phyloP scores from a whole-genome alignment of 2,113 vertebrate species.

The Salvator merianae region DNA sequence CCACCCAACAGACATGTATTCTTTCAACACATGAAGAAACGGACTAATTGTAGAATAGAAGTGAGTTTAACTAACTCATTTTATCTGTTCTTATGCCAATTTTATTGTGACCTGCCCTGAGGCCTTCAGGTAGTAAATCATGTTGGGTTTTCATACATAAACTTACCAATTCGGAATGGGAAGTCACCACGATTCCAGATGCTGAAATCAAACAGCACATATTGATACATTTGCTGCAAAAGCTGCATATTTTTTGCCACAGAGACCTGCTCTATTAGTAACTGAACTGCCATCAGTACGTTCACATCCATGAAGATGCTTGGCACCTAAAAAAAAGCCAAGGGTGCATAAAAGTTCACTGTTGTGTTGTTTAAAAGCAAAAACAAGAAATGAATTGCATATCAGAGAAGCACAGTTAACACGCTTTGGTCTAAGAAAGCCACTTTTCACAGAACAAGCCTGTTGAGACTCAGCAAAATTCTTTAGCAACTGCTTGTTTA shows the following conservation, averaged over 20 bases:
- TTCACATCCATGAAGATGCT: slow-evolving; percentile 90
- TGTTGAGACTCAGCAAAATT: neutral
- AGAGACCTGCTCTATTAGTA: slow-evolving; percentile 92
- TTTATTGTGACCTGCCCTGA: too few relatives aligned
- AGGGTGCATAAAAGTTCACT: neutral
- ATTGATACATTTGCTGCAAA: slow-evolving; percentile 90
- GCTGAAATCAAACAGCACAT: slow-evolving; percentile 94
- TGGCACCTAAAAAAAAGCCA: slow-evolving; percentile 79
- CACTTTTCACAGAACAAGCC: neutral
- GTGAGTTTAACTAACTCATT: too few relatives aligned
- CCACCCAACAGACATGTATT: neutral
- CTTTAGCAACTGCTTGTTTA: neutral
- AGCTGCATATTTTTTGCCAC: slow-evolving; percentile 88
- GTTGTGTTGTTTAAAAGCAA: neutral
- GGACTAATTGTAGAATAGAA: neutral
- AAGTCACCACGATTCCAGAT: slow-evolving; percentile 98
- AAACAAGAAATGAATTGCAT: neutral
- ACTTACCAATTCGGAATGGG: slow-evolving; percentile 91
- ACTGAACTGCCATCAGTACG: slow-evolving; percentile 88
- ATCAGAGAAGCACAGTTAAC: neutral
- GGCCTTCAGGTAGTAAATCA: neutral
- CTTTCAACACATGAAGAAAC: neutral
- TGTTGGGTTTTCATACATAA: neutral
- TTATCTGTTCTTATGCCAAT: too few relatives aligned
- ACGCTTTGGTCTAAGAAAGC: neutral